Evolutionary conservation across 2,797 vertebrate species (phyloP), one percentile per base, ranked within the genome.

Genomic region (Erpetoichthys calabaricus): DNA sequence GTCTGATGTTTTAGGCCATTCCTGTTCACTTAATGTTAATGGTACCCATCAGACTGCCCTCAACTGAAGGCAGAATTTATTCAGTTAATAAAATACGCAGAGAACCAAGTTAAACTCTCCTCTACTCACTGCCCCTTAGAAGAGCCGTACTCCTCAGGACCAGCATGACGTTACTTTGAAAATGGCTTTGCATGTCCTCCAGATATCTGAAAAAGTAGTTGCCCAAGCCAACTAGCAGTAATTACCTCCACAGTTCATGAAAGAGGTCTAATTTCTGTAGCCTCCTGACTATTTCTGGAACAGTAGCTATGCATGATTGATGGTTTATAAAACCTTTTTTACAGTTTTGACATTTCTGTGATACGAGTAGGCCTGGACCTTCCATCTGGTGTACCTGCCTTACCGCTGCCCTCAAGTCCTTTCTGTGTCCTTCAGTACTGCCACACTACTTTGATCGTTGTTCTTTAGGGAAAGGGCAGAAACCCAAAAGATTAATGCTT

Each of bases 281-380:
- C 64, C 67, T 68, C 57, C 62, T 10, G 52, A 70, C 72, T 75
- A 63, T 67, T 85, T 75, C 73, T 75, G 73, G 75, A 76, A 63
- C 69, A 45, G 46, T 45, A 51, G 62, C 60, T 8, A 41, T 10
- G 49, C 47, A 8, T 79, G 75, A 89, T 70, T 70, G 67, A 87
- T 74, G 70, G 63, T 59, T 82, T 74, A 69, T 73, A 69, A 73
- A 79, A 75, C 59, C 63, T 68, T 73, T 74, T 78, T 79, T 78
- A 79, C 70, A 81, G 75, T 62, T 66, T 64, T 68, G 70, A 75
- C 78, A 83, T 85, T 85, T 85, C 75, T 65, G 69, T 74, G 76
- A 84, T 75, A 85, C 74, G 80, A 75, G 74, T 63, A 61, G 65
- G 62, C 71, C 62, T 79, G 76, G 84, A 78, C 67, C 77, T 76